A percentile compares a stretch with the other conserved stretches of the same genome.
These are phyloP conservation scores for Fringilla coelebs DNA, from an alignment of 2,797 vertebrate species.

Conservation along the genomic window DNA sequence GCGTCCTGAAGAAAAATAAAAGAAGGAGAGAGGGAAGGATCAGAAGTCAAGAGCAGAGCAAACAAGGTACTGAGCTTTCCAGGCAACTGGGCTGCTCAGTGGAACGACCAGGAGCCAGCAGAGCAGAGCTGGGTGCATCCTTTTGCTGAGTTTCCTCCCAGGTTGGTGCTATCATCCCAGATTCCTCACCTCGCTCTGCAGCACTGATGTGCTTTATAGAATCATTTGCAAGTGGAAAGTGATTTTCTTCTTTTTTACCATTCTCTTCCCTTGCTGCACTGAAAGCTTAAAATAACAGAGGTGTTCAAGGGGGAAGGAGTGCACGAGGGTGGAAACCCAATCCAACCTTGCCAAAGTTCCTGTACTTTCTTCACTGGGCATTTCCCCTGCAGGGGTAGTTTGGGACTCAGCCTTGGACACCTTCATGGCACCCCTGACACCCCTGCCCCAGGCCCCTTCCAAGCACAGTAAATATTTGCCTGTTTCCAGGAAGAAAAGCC, in stretches of 20 bases:
- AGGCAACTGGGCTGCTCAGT: constrained; percentile 21
- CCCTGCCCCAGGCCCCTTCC: not conserved
- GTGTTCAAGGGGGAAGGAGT: not conserved
- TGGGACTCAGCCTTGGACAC: not conserved
- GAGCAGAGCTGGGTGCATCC: not conserved
- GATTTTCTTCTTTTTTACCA: not conserved
- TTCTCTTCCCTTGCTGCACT: not conserved
- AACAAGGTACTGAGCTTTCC: constrained; percentile 65
- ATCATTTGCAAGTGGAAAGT: not conserved
- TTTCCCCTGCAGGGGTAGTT: not conserved
- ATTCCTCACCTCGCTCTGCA: not conserved
- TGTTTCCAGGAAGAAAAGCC: constrained; percentile 57
- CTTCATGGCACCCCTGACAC: not conserved
- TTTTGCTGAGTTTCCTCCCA: constrained; percentile 10
- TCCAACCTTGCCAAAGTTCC: not conserved
- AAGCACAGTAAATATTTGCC: constrained; percentile 22
- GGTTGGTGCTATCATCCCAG: constrained; percentile 25
- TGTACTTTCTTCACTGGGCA: accelerated
- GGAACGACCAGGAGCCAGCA: constrained; percentile 28
- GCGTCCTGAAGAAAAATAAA: constrained; percentile 32
- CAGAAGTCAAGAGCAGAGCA: constrained; percentile 71
- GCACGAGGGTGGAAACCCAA: accelerated
- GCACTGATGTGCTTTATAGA: not conserved
- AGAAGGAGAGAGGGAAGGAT: constrained; percentile 51
- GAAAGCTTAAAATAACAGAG: not conserved